Base-by-base conservation (phyloP, 1,140 invertebrate species). In the Ylistrum balloti region DNA sequence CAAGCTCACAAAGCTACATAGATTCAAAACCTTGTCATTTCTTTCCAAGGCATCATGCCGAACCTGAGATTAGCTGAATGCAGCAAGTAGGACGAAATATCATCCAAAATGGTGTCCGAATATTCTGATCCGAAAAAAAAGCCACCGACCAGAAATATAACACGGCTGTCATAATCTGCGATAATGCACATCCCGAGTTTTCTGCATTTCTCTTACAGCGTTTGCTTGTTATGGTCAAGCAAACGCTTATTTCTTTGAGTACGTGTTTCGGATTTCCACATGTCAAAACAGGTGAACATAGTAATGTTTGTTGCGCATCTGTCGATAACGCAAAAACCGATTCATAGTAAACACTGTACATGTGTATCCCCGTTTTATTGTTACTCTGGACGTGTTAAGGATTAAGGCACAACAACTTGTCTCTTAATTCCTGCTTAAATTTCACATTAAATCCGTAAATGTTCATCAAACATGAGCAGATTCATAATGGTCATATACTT, bases 401-500 rank as follows among this genome's bases (percentile, higher is more conserved):
- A 45, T 45, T 45, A 17, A 45, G 9, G 17, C 17, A 45, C 41
- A 17, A 45, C 41, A 15, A n/a, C 17, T 1, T 17, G 41, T 17
- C 41, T 45, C 41, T 17, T 45, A 13, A 15, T 45, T 28, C 56
- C 15, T 5, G 13, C 13, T 38, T 38, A 7, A 38, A 38, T 7
- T 38, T 38, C 35, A 38, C 35, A 38, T 38, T 38, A 38, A 7
- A 38, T 38, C 35, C 13, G 9, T 11, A 17, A 28, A 11, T 33
- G 20, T 86, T 74, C 88, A 45, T 90, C 45, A 90, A 41, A 90
- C 89, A 90, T 90, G 85, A 17, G 86, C 89, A n/a, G 86, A 87
- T 33, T 90, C 86, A 87, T 38, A 90, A 34, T 45, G 41, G 13
- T 87, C 89, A 20, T 90, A 90, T 28, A 33, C 33, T 38, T 90